Percentiles rank a stretch among this genome's conserved stretches.
Evolutionary conservation across 2,888 invertebrate genomes (phyloP).

Genomic region (Salticus scenicus): DNA sequence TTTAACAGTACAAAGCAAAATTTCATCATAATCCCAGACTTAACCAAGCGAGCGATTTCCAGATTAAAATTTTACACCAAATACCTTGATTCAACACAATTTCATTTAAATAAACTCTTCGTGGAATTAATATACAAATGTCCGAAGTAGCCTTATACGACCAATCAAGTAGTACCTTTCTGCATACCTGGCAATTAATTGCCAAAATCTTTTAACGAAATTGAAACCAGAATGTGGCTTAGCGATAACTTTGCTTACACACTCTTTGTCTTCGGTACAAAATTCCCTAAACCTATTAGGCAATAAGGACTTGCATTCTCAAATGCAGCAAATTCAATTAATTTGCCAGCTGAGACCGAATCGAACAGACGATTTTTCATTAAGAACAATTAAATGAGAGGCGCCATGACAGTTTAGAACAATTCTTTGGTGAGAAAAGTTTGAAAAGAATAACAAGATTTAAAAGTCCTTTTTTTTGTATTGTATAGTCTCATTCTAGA

Average conservation of each 20-base stretch:
- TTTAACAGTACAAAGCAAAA: too few relatives aligned
- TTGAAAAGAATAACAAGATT: not conserved
- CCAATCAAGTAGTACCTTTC: conserved; percentile 9
- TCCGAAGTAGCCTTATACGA: not conserved
- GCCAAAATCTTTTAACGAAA: conserved; percentile 54
- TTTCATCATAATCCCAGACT: not conserved
- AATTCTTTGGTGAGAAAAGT: not conserved
- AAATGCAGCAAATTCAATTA: conserved; percentile 52
- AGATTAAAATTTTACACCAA: not conserved
- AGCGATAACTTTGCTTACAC: conserved; percentile 13
- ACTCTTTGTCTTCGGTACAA: not conserved
- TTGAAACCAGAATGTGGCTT: conserved; percentile 30
- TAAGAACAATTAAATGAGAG: conserved; percentile 50
- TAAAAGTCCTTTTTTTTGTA: not conserved
- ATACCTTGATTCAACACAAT: not conserved
- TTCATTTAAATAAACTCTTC: not conserved
- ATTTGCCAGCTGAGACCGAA: conserved; percentile 56
- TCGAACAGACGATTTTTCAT: conserved; percentile 56
- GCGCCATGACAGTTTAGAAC: conserved; percentile 31
- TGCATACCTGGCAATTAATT: conserved; percentile 28
- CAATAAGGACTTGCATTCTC: conserved; percentile 8
- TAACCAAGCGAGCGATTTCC: not conserved
- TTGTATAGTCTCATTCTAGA: not conserved
- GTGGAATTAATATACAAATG: not conserved
- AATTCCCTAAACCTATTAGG: conserved; percentile 41